Percentiles rank a stretch among this genome's conserved stretches.
Conservation (phyloP, 2,888 invertebrate genomes). For the Drosophila infuscata region DNA sequence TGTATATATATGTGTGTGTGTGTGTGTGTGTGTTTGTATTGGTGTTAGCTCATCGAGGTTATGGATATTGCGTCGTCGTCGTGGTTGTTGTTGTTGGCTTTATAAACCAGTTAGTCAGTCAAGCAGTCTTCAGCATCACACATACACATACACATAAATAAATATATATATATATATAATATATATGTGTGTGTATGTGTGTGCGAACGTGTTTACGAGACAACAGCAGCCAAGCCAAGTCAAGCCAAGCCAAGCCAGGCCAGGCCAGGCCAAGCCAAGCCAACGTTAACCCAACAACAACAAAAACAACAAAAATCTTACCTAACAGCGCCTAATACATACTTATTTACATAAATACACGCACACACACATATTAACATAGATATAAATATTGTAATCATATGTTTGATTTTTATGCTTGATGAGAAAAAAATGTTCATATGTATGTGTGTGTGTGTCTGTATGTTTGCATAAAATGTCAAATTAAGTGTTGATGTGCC, state of each 20-base stretch:
- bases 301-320: conserved; percentile 46
- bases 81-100: conserved; percentile 46
- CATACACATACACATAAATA: conserved; percentile 27
- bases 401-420: conserved; percentile 34
- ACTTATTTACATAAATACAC: conserved; percentile 38
- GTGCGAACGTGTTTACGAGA: conserved; percentile 73
- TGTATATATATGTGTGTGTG: conserved; percentile 7
- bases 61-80: conserved; percentile 73
- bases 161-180: conserved; percentile 7
- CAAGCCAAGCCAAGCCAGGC: conserved; percentile 14
- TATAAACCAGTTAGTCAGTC: conserved; percentile 74
- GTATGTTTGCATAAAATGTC: conserved; percentile 38
- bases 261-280: conserved; percentile 19
- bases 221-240: conserved; percentile 48
- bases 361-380: conserved; percentile 3
- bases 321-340: conserved; percentile 44
- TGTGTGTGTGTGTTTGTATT: conserved; percentile 43
- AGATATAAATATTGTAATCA: conserved; percentile 33
- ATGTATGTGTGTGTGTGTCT: background rate
- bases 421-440: conserved; percentile 10
- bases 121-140: conserved; percentile 75
- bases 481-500: conserved; percentile 47
- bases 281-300: conserved; percentile 34
- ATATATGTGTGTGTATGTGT: conserved; percentile 37
- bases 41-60: conserved; percentile 78